Evolutionary conservation across 2,888 invertebrate genomes (phyloP).

Genomic region (Hirudinaria manillensis): DNA sequence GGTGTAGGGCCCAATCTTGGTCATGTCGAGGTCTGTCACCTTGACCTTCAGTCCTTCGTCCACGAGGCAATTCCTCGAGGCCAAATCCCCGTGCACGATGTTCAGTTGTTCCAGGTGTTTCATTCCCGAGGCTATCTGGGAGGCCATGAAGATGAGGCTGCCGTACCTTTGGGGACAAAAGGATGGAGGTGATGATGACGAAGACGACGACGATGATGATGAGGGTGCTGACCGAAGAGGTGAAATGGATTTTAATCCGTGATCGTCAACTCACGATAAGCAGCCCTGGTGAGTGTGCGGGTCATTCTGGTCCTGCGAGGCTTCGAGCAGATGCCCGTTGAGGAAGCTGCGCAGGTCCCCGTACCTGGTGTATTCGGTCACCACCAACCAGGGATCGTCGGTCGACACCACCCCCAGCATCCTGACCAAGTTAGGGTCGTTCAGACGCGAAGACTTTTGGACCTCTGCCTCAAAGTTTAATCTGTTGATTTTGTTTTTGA

Average conservation of each 20-base stretch:
- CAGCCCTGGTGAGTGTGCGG: neutral
- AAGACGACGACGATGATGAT: too few species aligned
- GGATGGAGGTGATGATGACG: constrained; percentile 18
- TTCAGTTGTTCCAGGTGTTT: constrained; percentile 78
- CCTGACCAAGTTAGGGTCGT: constrained; percentile 71
- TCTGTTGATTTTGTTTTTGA: neutral
- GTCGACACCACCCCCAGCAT: constrained; percentile 75
- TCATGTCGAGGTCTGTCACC: constrained; percentile 35
- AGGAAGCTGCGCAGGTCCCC: constrained; percentile 76
- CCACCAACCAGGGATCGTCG: constrained; percentile 76
- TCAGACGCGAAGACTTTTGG: constrained; percentile 71
- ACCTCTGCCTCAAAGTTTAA: constrained; percentile 68
- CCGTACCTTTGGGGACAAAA: constrained; percentile 64
- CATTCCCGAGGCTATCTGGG: constrained; percentile 83
- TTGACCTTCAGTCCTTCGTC: constrained; percentile 68
- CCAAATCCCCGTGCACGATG: constrained; percentile 83
- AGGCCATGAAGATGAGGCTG: constrained; percentile 72
- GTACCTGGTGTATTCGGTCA: constrained; percentile 79
- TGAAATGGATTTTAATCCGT: neutral
- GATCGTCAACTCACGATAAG: neutral
- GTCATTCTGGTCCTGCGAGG: constrained; percentile 51
- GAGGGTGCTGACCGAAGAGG: neutral
- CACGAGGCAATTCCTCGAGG: constrained; percentile 78
- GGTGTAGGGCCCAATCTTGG: constrained; percentile 27
- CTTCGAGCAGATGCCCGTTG: constrained; percentile 57